Percentiles rank a stretch among this genome's conserved stretches.
Evolutionary conservation across 2,113 vertebrate genomes (phyloP).

Genomic region (Melanerpes formicivorus): DNA sequence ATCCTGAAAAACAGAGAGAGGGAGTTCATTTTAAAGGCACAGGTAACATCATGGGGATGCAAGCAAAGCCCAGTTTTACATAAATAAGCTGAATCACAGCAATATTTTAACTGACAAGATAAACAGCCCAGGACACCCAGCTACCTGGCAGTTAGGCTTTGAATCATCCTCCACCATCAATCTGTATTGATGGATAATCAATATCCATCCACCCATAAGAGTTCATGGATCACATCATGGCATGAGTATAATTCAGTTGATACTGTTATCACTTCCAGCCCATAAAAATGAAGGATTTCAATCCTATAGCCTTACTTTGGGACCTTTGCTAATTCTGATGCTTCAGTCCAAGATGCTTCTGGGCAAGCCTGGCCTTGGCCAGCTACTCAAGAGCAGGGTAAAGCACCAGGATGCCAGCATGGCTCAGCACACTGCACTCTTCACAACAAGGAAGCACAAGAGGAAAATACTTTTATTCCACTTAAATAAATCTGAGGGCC

Average conservation of each 20-base stretch:
- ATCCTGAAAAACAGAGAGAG: constrained; percentile 83
- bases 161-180: constrained; percentile 9
- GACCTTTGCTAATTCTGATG: not conserved
- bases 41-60: not conserved
- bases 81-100: not conserved
- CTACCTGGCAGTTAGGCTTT: not conserved
- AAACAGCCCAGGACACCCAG: not conserved
- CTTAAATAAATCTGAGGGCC: not conserved
- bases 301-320: not conserved
- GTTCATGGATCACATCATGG: not conserved
- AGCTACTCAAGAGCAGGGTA: not conserved
- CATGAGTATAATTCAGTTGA: constrained; percentile 30
- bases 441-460: not conserved
- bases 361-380: not conserved
- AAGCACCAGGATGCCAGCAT: accelerated
- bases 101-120: constrained; percentile 5
- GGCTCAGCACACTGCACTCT: not conserved
- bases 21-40: constrained; percentile 43
- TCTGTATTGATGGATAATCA: constrained; percentile 36
- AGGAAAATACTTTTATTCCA: not conserved
- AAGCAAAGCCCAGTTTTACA: not conserved
- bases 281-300: constrained; percentile 48
- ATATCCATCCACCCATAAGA: not conserved
- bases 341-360: not conserved
- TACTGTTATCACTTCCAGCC: not conserved